phyloP scores from a whole-genome alignment of 2,113 vertebrate genomes.

The Jacana jacana region DNA sequence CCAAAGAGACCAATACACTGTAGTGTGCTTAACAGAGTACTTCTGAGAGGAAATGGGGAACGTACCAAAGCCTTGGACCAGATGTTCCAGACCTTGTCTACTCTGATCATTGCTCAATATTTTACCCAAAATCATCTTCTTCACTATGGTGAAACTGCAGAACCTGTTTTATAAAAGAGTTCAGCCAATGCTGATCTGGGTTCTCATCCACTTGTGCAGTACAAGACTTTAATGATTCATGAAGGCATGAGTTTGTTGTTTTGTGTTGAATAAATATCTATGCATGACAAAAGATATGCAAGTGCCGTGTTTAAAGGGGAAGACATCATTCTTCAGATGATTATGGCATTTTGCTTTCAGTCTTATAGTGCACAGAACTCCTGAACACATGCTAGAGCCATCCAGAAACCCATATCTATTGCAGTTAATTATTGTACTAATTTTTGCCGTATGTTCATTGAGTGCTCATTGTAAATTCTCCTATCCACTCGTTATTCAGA shows the following conservation, averaged over 20 bases:
- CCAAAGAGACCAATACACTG: neutral
- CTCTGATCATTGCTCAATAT: neutral
- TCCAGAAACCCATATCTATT: neutral
- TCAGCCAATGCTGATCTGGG: neutral
- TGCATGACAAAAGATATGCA: neutral
- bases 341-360: neutral
- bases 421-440: neutral
- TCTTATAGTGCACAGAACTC: neutral
- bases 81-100: neutral
- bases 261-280: neutral
- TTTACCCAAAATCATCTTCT: neutral
- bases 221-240: neutral
- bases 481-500: neutral
- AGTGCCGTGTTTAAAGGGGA: neutral
- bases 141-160: neutral
- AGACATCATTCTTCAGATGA: neutral
- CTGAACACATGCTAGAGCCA: neutral
- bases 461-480: neutral
- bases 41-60: neutral
- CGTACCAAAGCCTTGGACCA: neutral
- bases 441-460: neutral
- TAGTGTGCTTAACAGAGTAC: neutral
- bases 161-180: neutral
- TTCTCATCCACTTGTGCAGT: neutral
- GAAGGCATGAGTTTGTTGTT: neutral